Percentiles rank a stretch among this genome's conserved stretches.
These are phyloP conservation scores for Teleogryllus occipitalis DNA, from an alignment of 1,140 invertebrate species.

Conservation along the genomic window DNA sequence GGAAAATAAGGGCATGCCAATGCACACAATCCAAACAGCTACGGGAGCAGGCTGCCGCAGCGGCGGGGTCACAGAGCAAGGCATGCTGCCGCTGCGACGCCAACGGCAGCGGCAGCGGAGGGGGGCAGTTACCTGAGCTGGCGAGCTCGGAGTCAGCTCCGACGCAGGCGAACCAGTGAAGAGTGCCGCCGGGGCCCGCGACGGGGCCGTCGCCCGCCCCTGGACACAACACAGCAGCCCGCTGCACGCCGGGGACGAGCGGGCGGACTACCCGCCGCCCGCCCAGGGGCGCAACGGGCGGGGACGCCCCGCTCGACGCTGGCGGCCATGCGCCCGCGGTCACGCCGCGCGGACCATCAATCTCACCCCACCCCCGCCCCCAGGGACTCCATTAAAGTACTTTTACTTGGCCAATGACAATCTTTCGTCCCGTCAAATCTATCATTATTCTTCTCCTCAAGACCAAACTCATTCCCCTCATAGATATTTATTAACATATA, in stretches of 20 bases:
- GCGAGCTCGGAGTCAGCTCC: not conserved
- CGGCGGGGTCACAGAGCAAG: not conserved
- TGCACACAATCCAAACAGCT: too few species aligned
- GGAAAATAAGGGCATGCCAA: too few species aligned
- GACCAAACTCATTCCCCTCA: too few species aligned
- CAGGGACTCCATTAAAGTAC: not conserved
- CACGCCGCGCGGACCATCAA: not conserved
- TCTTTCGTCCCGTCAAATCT: not conserved
- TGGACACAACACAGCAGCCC: constrained; percentile 2
- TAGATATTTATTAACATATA: too few species aligned
- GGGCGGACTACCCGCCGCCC: not conserved
- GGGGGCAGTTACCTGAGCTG: not conserved
- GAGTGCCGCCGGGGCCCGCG: not conserved
- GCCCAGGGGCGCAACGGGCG: too few species aligned
- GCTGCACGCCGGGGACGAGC: not conserved
- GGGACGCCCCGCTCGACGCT: not conserved
- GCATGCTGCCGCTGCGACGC: not conserved
- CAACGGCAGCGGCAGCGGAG: too few species aligned
- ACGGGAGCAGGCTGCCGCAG: too few species aligned
- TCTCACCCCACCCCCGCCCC: not conserved
- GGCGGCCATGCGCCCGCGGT: not conserved
- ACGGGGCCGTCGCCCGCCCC: not conserved
- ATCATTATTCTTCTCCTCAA: not conserved
- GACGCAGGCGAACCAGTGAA: not conserved
- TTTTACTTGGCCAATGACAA: not conserved